Base-by-base conservation (phyloP, 2,113 vertebrate genomes). In the Mystacornis crossleyi region DNA sequence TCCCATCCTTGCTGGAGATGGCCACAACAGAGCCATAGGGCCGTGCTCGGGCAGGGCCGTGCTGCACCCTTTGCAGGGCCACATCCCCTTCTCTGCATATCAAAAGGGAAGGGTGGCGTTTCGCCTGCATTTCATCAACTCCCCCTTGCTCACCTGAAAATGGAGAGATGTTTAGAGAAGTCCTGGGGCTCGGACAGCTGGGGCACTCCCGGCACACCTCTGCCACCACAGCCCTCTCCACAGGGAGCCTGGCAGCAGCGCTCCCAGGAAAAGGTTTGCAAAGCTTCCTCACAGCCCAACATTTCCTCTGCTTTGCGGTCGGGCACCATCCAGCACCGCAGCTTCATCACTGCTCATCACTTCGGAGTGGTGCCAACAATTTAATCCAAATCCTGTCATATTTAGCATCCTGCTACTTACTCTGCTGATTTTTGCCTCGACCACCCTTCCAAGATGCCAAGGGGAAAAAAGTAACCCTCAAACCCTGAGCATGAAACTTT, bases 11-110 rank as follows among this genome's bases (percentile, higher is more conserved):
- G 36, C 54, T 29, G 47, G 78, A 60, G 24, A 3, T 0, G 17
- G 51, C 28, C 77, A 40, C 25, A 55, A 3, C 1, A 2, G 71
- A 62, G 29, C 38, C 4, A 0, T 2, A 2, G 4, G 15, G 28
- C 38, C 0, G 0, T 29, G 54, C 36, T 16, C 2, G 2, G 72
- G 43, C 40, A 13, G 8, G 61, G 28, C 31, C 42, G 3, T 0
- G 0, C 42, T 23, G 47, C 50, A n/a, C 38, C 17, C 45, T 55
- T 78, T 24, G 54, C 8, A 8, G 33, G 57, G 36, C n/a, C 14
- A 4, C 0, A 0, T 7, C 55, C 9, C 10, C 66, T 16, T 45
- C 3, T 1, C 36, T 31, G 26, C 3, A 0, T 1, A 1, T 2
- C 38, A 9, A 48, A 81, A 21, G 33, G 8, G 18, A 81, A 21